Base-by-base conservation (phyloP, 1,140 invertebrate species). In the Scaptomyza pallida region DNA sequence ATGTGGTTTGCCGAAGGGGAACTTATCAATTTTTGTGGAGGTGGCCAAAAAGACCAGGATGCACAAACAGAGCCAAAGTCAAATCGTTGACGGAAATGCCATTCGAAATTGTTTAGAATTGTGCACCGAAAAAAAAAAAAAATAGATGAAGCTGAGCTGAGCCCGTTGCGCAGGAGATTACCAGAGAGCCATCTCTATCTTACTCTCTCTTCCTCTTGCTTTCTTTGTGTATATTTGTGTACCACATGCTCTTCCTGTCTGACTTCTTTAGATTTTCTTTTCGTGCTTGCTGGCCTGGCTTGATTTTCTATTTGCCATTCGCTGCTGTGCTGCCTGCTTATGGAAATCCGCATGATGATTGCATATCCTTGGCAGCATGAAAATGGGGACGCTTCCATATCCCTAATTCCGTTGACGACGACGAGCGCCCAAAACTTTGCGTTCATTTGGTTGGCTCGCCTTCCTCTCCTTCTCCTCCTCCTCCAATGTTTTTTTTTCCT, bases 341-440 rank as follows among this genome's bases (percentile, higher is more conserved):
- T 89, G 86, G 86, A 89, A 89, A 89, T 89, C 86, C 86, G 80
- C 86, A 85, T 89, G 86, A 89, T 89, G 85, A 89, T 89, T 89
- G 85, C 85, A 89, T 89, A 89, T 89, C 85, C 85, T 89, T 71
- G 70, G 85, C 70, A 72, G 71, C 61, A 71, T 78, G 65, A 60
- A 60, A 77, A 67, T 47, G 79, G 75, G 74, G 78, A 75, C 75
- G 45, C 75, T 70, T 74, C 70, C 75, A 82, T 86, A 86, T 88
- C 82, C 82, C 75, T 88, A 82, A 86, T 86, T 79, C 82, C 70
- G 70, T 50, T 45, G 33, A 15, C 21, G 41, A 44, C 15, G 44
- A 40, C 44, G 62, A 15, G n/a, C 5, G 50, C 56, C 78, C 82
- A 64, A 88, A 85, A 88, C 82, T 88, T 88, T 85, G 77, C 82